Conservation (phyloP, 2,113 vertebrate species). For the Gopherus evgoodei region DNA sequence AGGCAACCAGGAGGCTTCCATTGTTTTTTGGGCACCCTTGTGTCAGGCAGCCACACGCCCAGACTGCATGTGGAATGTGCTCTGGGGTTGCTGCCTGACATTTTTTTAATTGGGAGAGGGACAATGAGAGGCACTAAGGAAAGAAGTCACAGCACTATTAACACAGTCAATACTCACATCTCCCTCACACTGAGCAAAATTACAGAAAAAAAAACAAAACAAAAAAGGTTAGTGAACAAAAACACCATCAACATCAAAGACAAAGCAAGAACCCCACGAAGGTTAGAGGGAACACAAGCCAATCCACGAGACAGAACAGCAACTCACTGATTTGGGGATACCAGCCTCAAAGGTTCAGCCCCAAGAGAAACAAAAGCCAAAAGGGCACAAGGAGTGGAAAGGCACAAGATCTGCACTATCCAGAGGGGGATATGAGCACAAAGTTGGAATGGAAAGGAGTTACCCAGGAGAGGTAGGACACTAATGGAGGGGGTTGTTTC, state of each 20-base stretch:
- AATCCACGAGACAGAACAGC: constrained; percentile 33
- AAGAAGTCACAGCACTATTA: constrained; percentile 78
- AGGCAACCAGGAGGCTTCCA: background rate
- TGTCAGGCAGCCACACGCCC: constrained; percentile 23
- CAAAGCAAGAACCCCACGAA: background rate
- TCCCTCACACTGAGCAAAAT: constrained; percentile 93
- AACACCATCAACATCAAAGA: constrained; percentile 54
- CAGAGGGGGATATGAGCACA: constrained; percentile 6
- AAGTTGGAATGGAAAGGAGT: constrained; percentile 41
- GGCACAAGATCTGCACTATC: background rate
- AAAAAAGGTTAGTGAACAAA: constrained; percentile 76
- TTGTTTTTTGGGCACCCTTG: background rate
- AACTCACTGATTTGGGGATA: background rate
- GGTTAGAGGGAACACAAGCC: background rate
- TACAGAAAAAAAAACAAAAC: constrained; percentile 80
- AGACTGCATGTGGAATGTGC: background rate
- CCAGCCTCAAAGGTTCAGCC: background rate
- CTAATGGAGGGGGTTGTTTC: background rate
- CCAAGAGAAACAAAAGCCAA: constrained; percentile 43
- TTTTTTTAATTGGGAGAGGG: background rate
- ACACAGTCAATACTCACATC: constrained; percentile 92
- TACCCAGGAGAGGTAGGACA: background rate
- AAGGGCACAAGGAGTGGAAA: background rate
- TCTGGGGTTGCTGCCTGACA: background rate
- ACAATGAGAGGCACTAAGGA: constrained; percentile 67